Base-by-base conservation (phyloP, 2,797 vertebrate genomes). In the Cossypha caffra region DNA sequence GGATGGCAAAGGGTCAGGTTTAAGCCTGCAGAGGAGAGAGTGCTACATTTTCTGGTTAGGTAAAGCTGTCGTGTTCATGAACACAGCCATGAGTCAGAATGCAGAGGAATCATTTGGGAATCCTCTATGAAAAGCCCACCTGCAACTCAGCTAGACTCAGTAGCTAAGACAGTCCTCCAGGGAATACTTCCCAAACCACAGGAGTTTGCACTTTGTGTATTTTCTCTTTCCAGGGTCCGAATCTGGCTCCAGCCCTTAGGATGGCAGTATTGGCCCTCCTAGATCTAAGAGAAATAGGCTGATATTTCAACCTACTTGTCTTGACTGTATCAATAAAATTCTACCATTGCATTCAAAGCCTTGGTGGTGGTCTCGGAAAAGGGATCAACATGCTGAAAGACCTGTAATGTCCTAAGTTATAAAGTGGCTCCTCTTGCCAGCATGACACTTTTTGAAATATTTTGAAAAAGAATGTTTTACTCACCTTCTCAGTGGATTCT, bases 261-360 rank as follows among this genome's bases (percentile, higher is more conserved):
- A 75, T 10, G 8, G 14, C 20, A 69, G 38, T 9, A 6, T 21
- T 0, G 1, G 11, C 13, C 16, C 3, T 61, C 43, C 21, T 67
- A 59, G 23, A 23, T n/a, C 7, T 11, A 28, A 63, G 13, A 69
- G 26, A 83, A 63, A 38, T 4, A 21, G 4, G 6, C 5, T 28
- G 18, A 7, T 57, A 64, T 79, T 28, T 63, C 25, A 52, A 68
- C 6, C 16, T 57, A 33, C 11, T 67, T 48, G 50, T 13, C 35
- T 37, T 68, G 35, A 18, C 26, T 0, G 0, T 40, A 23, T 16
- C 0, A 3, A 23, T 55, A 67, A 57, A 72, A 31, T 12, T 71
- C 38, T 82, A 9, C 20, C 24, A 75, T 15, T 11, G 3, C 10
- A 20, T 52, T 75, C 23, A 25, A 72, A 31, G 24, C 21, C 62